Evolutionary conservation across 2,888 invertebrate genomes (phyloP).

Genomic region (Ennomos fuscantarius): DNA sequence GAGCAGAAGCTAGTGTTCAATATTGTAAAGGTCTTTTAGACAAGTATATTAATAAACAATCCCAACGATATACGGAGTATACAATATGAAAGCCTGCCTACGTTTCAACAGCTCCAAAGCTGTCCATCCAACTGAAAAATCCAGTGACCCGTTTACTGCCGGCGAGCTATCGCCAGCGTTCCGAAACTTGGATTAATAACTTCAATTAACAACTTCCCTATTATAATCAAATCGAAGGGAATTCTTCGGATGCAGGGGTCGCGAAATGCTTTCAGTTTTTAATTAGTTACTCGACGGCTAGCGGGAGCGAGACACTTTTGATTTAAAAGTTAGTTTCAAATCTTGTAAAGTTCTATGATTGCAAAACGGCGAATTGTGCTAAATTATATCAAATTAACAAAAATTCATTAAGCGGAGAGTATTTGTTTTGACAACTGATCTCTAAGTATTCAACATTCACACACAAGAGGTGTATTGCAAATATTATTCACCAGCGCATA

Average conservation of each 20-base stretch:
- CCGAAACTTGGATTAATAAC: constrained; percentile 43
- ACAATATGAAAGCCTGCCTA: constrained; percentile 6
- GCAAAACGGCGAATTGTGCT: no score
- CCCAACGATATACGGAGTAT: not conserved
- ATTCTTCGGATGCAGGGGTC: constrained; percentile 55
- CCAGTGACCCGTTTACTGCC: constrained; percentile 61
- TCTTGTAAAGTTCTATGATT: constrained; percentile 1
- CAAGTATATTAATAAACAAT: constrained; percentile 2
- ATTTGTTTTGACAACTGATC: no score
- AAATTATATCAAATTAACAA: no score
- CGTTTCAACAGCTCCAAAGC: constrained; percentile 32
- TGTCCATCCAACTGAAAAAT: constrained; percentile 57
- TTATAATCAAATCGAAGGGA: constrained; percentile 64
- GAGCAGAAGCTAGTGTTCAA: no score
- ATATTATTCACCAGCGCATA: no score
- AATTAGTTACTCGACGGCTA: constrained; percentile 62
- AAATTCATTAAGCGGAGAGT: no score
- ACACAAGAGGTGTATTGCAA: no score
- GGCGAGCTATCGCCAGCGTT: constrained; percentile 26
- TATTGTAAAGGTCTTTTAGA: no score
- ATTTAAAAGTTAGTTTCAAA: constrained; percentile 14
- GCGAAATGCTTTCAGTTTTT: constrained; percentile 53
- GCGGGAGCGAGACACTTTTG: constrained; percentile 20
- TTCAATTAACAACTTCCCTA: constrained; percentile 67
- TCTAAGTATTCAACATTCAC: no score